Evolutionary conservation across 2,797 vertebrate species (phyloP).

Genomic region (Sebastes itinus): DNA sequence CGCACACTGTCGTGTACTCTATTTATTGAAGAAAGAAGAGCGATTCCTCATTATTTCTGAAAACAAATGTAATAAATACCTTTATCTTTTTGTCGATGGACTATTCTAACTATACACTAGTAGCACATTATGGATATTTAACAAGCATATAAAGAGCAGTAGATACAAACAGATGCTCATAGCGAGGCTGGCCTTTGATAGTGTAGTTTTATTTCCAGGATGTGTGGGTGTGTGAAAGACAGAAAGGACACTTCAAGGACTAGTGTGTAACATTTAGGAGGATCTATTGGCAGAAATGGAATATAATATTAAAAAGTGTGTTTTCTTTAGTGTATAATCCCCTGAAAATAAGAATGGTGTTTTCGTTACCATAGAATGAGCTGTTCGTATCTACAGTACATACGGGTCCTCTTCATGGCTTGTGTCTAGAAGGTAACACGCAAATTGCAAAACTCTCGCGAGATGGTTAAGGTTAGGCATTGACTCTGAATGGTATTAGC

Average conservation of each 20-base stretch:
- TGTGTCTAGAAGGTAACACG: too few relatives aligned
- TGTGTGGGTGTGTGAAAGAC: background rate
- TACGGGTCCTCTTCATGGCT: too few relatives aligned
- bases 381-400: too few relatives aligned
- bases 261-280: too few relatives aligned
- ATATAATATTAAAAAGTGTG: too few relatives aligned
- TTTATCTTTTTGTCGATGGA: conserved; percentile 21
- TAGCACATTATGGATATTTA: background rate
- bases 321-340: too few relatives aligned
- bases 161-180: background rate
- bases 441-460: too few relatives aligned
- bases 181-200: background rate
- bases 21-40: conserved; percentile 59
- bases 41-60: background rate
- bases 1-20: conserved; percentile 13
- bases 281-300: too few relatives aligned
- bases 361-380: too few relatives aligned
- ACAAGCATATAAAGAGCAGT: background rate
- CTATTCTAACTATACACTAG: background rate
- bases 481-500: too few relatives aligned
- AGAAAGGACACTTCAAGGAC: background rate
- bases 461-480: too few relatives aligned
- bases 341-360: too few relatives aligned
- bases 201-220: background rate
- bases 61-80: conserved; percentile 42